A percentile compares a stretch with the other conserved stretches of the same genome.
These are phyloP conservation scores for Muntiacus muntjak DNA, from an alignment of 2,113 vertebrate genomes.

Conservation along the genomic window DNA sequence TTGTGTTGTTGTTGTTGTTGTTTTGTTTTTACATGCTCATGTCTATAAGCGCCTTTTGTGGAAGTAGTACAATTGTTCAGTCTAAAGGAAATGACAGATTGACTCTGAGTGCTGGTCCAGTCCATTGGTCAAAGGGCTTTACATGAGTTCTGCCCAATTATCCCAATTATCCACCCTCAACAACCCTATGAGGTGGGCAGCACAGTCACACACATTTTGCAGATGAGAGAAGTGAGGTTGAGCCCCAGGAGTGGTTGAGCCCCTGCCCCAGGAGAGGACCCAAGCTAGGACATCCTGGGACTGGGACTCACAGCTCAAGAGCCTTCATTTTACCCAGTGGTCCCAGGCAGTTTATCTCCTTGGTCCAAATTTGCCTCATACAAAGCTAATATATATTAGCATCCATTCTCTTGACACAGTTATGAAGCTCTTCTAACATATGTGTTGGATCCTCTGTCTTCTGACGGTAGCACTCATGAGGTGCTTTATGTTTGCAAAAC, in stretches of 20 bases:
- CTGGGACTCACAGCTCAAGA: neutral
- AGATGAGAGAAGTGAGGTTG: neutral
- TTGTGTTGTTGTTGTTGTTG: neutral
- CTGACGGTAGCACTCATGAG: neutral
- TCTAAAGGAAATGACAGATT: neutral
- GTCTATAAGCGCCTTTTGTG: neutral
- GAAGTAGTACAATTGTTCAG: neutral
- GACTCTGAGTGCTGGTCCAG: neutral
- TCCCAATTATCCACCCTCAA: neutral
- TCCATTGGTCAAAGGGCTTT: neutral
- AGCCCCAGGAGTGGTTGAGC: neutral
- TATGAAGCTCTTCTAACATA: neutral
- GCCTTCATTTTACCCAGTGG: neutral
- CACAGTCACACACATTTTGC: no score
- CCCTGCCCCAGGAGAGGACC: neutral
- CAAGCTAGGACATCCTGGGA: neutral
- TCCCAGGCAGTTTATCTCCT: neutral
- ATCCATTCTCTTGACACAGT: neutral
- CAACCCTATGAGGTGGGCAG: neutral
- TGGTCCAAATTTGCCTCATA: neutral
- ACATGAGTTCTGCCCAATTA: neutral
- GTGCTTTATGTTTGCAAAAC: neutral
- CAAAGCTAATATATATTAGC: neutral
- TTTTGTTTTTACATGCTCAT: neutral
- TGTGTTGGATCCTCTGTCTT: neutral